A percentile compares a stretch with the other conserved stretches of the same genome.
Evolutionary conservation across 2,113 vertebrate species (phyloP).

Genomic region (Tympanuchus pallidicinctus): DNA sequence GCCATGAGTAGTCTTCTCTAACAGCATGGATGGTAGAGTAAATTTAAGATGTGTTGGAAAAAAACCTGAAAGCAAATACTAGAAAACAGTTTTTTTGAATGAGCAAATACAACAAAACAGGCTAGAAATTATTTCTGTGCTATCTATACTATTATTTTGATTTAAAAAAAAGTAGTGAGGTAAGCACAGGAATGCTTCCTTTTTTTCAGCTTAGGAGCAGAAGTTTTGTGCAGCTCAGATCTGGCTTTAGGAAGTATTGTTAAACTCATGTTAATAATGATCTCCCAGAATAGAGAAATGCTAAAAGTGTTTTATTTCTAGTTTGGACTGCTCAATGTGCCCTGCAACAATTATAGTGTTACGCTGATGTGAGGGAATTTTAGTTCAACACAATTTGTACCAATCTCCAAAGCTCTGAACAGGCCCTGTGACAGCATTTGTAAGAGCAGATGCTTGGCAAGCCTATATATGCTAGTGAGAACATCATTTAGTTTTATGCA

Average conservation of each 20-base stretch:
- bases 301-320: not conserved
- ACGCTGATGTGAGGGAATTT: not conserved
- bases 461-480: slow-evolving; percentile 77
- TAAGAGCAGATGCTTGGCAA: slow-evolving; percentile 73
- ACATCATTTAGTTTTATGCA: slow-evolving; percentile 82
- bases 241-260: not conserved
- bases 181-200: not conserved
- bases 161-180: not conserved
- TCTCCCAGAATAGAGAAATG: not conserved
- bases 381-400: slow-evolving; percentile 11
- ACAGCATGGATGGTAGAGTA: not conserved
- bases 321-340: not conserved
- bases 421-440: slow-evolving; percentile 15
- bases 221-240: not conserved
- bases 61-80: not conserved
- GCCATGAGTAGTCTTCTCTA: not conserved
- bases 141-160: not conserved
- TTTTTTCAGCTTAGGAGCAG: not conserved
- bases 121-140: not conserved
- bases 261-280: not conserved
- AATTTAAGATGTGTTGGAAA: not conserved
- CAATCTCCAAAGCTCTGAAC: slow-evolving; percentile 26
- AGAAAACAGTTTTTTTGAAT: not conserved
- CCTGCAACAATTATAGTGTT: not conserved
- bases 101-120: not conserved